Percentiles rank a stretch among this genome's conserved stretches.
phyloP scores from a whole-genome alignment of 2,113 vertebrate genomes.

The Scomber japonicus region DNA sequence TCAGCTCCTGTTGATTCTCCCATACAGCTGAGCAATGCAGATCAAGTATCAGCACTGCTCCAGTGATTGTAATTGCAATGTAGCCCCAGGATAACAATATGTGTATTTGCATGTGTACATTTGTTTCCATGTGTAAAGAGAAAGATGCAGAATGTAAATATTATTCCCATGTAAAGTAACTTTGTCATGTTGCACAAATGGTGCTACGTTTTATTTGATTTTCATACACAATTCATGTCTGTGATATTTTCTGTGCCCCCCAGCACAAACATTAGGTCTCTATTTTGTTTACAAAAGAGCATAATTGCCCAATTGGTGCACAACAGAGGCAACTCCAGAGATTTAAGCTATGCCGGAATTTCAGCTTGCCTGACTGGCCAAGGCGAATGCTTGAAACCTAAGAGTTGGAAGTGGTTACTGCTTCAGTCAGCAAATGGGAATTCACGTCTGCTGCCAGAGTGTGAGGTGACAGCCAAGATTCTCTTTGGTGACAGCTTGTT shows the following conservation, averaged over 20 bases:
- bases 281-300: slow-evolving; percentile 22
- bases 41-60: slow-evolving; percentile 27
- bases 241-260: neutral
- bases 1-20: slow-evolving; percentile 57
- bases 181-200: neutral
- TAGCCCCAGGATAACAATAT: slow-evolving; percentile 6
- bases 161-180: neutral
- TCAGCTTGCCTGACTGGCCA: slow-evolving; percentile 47
- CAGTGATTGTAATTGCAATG: slow-evolving; percentile 40
- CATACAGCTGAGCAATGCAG: slow-evolving; percentile 37
- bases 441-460: slow-evolving; percentile 55
- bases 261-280: neutral
- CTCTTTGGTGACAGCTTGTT: slow-evolving; percentile 45
- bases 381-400: slow-evolving; percentile 36
- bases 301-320: slow-evolving; percentile 19
- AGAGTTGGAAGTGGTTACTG: slow-evolving; percentile 54
- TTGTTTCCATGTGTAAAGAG: slow-evolving; percentile 4
- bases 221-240: neutral
- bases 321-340: slow-evolving; percentile 25
- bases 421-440: slow-evolving; percentile 69
- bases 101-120: slow-evolving; percentile 2
- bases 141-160: neutral
- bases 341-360: slow-evolving; percentile 34
- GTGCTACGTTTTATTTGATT: neutral
- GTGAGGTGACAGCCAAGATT: slow-evolving; percentile 49